A percentile compares a stretch with the other conserved stretches of the same genome.
These are phyloP conservation scores for Helarctos malayanus DNA, from an alignment of 2,797 vertebrate genomes.

Conservation along the genomic window DNA sequence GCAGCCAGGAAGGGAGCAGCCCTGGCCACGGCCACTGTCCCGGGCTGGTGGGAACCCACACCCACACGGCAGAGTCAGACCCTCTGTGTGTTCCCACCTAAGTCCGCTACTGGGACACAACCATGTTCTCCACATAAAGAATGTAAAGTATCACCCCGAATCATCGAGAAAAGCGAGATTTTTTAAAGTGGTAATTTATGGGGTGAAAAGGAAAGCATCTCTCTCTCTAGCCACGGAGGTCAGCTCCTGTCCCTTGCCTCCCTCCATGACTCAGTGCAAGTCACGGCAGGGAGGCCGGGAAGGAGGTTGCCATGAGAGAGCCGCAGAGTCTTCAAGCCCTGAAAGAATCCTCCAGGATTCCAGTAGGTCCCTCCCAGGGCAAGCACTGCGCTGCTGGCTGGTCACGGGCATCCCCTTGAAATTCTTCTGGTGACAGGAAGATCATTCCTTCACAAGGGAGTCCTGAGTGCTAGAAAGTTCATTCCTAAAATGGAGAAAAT, in stretches of 20 bases:
- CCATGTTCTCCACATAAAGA: neutral
- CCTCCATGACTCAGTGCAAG: neutral
- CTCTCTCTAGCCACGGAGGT: neutral
- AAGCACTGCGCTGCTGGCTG: neutral
- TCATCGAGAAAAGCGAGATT: neutral
- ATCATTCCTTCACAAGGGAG: neutral
- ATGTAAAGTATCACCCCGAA: neutral
- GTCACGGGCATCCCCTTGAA: neutral
- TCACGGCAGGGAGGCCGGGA: neutral
- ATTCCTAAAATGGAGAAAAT: neutral
- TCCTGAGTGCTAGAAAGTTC: neutral
- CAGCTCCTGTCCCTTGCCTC: neutral
- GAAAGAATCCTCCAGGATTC: neutral
- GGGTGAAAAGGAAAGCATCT: neutral
- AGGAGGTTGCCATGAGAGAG: neutral
- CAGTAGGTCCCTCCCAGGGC: no score
- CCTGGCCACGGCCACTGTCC: neutral
- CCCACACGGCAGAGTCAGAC: neutral
- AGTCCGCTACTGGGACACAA: neutral
- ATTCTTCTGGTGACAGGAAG: neutral
- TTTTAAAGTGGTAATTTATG: neutral
- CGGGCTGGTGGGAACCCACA: neutral
- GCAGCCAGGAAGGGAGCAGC: fast-evolving
- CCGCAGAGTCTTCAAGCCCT: neutral
- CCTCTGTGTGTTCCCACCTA: neutral